These are phyloP conservation scores for Oscheius sp. DNA, from an alignment of 2,888 invertebrate species.

Conservation along the genomic window DNA sequence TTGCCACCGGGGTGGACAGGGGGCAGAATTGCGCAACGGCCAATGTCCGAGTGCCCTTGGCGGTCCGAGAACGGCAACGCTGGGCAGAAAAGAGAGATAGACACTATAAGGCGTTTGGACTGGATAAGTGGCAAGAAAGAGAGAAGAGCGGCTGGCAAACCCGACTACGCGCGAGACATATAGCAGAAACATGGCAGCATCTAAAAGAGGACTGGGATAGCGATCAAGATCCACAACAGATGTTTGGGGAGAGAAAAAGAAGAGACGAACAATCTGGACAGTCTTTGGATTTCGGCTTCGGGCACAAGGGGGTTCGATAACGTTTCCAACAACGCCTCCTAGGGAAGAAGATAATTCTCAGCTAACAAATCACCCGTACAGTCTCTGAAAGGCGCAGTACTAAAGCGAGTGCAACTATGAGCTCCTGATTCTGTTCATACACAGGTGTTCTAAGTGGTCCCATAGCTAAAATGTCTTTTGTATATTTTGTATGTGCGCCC, in stretches of 20 bases:
- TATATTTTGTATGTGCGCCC: too few species aligned
- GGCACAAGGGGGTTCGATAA: too few species aligned
- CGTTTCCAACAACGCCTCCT: too few species aligned
- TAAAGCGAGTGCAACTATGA: too few species aligned
- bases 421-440: too few species aligned
- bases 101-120: neutral
- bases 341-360: too few species aligned
- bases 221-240: constrained; percentile 17
- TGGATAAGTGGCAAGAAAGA: constrained; percentile 14
- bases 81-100: neutral
- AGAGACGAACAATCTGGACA: neutral
- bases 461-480: too few species aligned
- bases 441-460: too few species aligned
- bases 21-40: constrained; percentile 33
- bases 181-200: constrained; percentile 24
- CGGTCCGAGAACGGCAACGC: constrained; percentile 20
- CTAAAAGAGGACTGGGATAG: constrained; percentile 11
- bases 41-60: constrained; percentile 28
- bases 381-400: too few species aligned
- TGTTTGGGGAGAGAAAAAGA: neutral
- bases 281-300: too few species aligned
- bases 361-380: too few species aligned
- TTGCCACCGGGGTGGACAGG: neutral
- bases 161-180: neutral
- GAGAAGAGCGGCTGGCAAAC: neutral